These are phyloP conservation scores for Drosophila sturtevanti DNA, from an alignment of 1,140 invertebrate species.

Conservation along the genomic window DNA sequence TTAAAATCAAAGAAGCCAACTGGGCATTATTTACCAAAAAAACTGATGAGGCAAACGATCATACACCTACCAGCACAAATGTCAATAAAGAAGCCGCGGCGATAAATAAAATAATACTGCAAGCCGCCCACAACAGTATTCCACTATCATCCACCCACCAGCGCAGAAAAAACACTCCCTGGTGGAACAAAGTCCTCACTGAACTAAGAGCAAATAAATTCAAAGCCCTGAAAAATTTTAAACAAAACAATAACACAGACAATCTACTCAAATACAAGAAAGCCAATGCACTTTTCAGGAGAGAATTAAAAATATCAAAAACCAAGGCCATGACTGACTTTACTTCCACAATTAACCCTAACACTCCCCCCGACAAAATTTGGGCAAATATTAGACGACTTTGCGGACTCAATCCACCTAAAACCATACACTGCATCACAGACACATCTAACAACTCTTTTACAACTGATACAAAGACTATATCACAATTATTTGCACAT, in stretches of 20 bases:
- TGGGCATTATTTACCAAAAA: neutral
- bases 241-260: too few relatives aligned
- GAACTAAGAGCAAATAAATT: too few relatives aligned
- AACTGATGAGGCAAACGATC: neutral
- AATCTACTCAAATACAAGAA: too few relatives aligned
- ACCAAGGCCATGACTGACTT: too few relatives aligned
- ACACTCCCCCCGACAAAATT: neutral
- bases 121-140: neutral
- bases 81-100: neutral
- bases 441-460: neutral
- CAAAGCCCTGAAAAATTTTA: too few relatives aligned
- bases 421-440: conserved; percentile 3
- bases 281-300: too few relatives aligned
- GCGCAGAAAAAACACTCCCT: neutral
- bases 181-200: neutral
- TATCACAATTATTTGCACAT: too few relatives aligned
- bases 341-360: neutral
- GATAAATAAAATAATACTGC: neutral
- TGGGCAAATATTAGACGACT: conserved; percentile 1
- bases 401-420: neutral
- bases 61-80: neutral
- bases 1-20: too few relatives aligned
- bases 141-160: neutral
- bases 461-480: too few relatives aligned
- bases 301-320: too few relatives aligned